Evolutionary conservation across 92 coral and sea anemone species (phyloP).

Genomic region (Porites cylindrica): DNA sequence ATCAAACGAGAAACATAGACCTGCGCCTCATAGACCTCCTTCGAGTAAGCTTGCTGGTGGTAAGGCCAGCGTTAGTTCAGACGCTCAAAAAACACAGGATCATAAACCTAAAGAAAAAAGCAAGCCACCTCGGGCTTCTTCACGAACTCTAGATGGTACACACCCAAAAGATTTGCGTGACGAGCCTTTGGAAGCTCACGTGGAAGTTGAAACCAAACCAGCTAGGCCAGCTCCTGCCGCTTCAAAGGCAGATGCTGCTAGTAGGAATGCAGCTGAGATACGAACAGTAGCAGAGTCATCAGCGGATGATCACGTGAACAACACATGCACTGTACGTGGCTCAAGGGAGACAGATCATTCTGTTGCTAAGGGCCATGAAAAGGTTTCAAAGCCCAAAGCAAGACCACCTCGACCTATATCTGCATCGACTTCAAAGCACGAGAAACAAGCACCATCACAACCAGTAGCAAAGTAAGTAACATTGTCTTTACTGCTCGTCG

Average conservation of each 20-base stretch:
- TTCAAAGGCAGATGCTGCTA: neutral
- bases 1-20: slow-evolving; percentile 5
- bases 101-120: slow-evolving; percentile 17
- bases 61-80: neutral
- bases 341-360: neutral
- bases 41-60: neutral
- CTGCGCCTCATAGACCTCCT: slow-evolving; percentile 44
- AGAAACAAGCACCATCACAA: slow-evolving; percentile 40
- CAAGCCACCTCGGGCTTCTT: slow-evolving; percentile 18
- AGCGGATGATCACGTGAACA: slow-evolving; percentile 40
- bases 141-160: slow-evolving; percentile 18
- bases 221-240: slow-evolving; percentile 76
- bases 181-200: neutral
- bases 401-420: slow-evolving; percentile 73
- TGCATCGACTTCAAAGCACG: slow-evolving; percentile 40
- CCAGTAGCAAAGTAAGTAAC: slow-evolving; percentile 20
- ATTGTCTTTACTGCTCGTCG: neutral
- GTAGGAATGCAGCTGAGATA: slow-evolving; percentile 15
- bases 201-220: slow-evolving; percentile 60
- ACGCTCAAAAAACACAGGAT: neutral
- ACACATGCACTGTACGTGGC: slow-evolving; percentile 6
- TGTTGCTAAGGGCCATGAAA: neutral
- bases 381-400: slow-evolving; percentile 54
- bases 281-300: slow-evolving; percentile 22
- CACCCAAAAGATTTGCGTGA: neutral